A percentile compares a stretch with the other conserved stretches of the same genome.
These are phyloP conservation scores for Zaprionus vittiger DNA, from an alignment of 1,140 invertebrate genomes.

Conservation along the genomic window DNA sequence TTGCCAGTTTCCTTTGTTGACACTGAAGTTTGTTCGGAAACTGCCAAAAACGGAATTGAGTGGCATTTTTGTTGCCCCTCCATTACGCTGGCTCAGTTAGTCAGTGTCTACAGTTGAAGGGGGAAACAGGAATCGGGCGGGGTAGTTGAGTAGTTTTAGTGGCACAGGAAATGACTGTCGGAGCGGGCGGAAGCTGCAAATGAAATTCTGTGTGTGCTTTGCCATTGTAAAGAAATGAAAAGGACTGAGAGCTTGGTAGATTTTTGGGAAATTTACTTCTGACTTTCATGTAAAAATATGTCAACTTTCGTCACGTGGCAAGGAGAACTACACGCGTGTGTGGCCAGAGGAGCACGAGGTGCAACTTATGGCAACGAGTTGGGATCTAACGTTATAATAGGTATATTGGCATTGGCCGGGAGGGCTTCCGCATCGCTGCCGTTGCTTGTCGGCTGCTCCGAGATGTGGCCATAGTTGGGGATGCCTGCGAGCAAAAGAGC, in stretches of 20 bases:
- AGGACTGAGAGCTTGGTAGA: background rate
- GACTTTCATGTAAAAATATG: slow-evolving; percentile 63
- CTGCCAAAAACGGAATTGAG: background rate
- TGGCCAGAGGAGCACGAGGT: slow-evolving; percentile 6
- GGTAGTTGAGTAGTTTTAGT: background rate
- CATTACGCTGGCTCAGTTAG: background rate
- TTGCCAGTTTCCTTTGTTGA: slow-evolving; percentile 2
- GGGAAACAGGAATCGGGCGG: background rate
- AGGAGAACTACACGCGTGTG: background rate
- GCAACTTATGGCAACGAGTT: slow-evolving; percentile 46
- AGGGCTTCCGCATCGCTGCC: slow-evolving; percentile 18
- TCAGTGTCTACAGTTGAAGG: background rate
- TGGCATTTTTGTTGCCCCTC: background rate
- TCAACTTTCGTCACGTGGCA: slow-evolving; percentile 14
- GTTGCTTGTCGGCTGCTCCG: slow-evolving; percentile 38
- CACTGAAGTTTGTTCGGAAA: background rate
- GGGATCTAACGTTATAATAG: slow-evolving; percentile 55
- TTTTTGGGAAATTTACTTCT: slow-evolving; percentile 29
- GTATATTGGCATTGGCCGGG: slow-evolving; percentile 30
- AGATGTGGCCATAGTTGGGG: slow-evolving; percentile 24
- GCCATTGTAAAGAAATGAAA: slow-evolving; percentile 11
- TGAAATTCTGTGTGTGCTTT: slow-evolving; percentile 21
- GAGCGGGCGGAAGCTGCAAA: slow-evolving; percentile 24
- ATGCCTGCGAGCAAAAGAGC: slow-evolving; percentile 7
- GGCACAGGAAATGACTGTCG: slow-evolving; percentile 20